These are phyloP conservation scores for Anorthoa munda DNA, from an alignment of 2,888 invertebrate species.

Conservation along the genomic window DNA sequence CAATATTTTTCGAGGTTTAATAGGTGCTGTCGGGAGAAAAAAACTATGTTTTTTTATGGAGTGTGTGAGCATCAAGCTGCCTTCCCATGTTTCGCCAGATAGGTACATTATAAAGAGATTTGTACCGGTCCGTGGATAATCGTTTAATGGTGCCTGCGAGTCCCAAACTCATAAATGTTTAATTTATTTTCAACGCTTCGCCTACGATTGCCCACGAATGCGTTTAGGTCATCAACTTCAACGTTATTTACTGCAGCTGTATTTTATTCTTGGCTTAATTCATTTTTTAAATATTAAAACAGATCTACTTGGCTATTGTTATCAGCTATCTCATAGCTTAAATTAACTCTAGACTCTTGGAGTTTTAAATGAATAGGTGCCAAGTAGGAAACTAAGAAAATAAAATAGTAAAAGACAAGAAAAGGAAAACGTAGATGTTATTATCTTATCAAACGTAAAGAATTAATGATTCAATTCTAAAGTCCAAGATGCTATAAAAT, in stretches of 20 bases:
- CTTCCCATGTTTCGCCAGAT: slow-evolving; percentile 70
- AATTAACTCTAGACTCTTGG: neutral
- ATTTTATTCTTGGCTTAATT: slow-evolving; percentile 13
- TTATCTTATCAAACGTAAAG: neutral
- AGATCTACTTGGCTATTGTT: neutral
- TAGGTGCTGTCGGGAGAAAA: slow-evolving; percentile 26
- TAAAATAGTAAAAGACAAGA: neutral
- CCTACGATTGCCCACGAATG: slow-evolving; percentile 42
- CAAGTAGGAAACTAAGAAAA: neutral
- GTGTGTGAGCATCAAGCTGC: slow-evolving; percentile 37
- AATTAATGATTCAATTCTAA: neutral
- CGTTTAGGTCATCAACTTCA: slow-evolving; percentile 60
- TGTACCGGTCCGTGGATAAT: slow-evolving; percentile 78
- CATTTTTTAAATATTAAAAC: neutral
- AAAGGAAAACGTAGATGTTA: neutral
- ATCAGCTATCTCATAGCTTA: neutral
- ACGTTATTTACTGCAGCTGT: slow-evolving; percentile 35
- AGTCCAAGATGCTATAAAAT: neutral
- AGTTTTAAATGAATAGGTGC: neutral
- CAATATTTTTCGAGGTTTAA: slow-evolving; percentile 35
- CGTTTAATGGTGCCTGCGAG: slow-evolving; percentile 75
- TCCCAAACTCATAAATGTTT: slow-evolving; percentile 75
- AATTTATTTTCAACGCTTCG: slow-evolving; percentile 68
- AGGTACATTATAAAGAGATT: slow-evolving; percentile 82
- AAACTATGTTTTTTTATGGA: slow-evolving; percentile 27